Evolutionary conservation across 2,797 vertebrate species (phyloP).

Genomic region (Myotis planiceps): DNA sequence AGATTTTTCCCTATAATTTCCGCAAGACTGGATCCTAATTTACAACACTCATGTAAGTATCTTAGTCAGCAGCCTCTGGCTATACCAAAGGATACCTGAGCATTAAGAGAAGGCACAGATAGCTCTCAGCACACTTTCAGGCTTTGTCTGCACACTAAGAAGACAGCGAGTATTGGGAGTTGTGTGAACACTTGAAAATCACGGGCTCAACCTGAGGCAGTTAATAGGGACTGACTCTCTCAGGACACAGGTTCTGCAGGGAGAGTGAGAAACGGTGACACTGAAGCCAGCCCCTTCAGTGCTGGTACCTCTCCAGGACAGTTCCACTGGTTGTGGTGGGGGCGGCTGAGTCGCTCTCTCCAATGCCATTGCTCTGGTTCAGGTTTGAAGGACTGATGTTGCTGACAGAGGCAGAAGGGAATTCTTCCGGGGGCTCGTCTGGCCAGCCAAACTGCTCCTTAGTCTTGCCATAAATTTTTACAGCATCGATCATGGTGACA

Average conservation of each 20-base stretch:
- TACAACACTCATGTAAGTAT: not conserved
- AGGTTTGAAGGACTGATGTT: conserved; percentile 96
- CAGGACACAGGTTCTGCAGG: not conserved
- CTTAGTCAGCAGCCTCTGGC: not conserved
- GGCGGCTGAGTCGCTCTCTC: conserved; percentile 91
- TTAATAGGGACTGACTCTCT: not conserved
- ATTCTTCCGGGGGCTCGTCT: conserved; percentile 97
- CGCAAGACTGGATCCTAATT: conserved; percentile 21
- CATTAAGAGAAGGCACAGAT: not conserved
- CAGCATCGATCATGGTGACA: conserved; percentile 98
- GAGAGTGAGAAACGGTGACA: not conserved
- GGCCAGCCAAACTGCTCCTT: conserved; percentile 99
- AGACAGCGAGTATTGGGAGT: not conserved
- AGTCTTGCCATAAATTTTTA: conserved; percentile 99
- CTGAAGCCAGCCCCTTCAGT: not conserved
- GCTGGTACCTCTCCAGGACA: conserved; percentile 95
- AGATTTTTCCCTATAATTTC: not conserved
- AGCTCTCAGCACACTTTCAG: not conserved
- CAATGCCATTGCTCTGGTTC: conserved; percentile 93
- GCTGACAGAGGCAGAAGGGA: conserved; percentile 95
- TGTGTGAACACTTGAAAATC: not conserved
- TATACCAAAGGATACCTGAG: not conserved
- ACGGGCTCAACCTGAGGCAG: not conserved
- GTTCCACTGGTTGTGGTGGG: conserved; percentile 92
- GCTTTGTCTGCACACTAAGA: not conserved